Conservation (phyloP, 2,888 invertebrate species). For the Girardia tigrina region DNA sequence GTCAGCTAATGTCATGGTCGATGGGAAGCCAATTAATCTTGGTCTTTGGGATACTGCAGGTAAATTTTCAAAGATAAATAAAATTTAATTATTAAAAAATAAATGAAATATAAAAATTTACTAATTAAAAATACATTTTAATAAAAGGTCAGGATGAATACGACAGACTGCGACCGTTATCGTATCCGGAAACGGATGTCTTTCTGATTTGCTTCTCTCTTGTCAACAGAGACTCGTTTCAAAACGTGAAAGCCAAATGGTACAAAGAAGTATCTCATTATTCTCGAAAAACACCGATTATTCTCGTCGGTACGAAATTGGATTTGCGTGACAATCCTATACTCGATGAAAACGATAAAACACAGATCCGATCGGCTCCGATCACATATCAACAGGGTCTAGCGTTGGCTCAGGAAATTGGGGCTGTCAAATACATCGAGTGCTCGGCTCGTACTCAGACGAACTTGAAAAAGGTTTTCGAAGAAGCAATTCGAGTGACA, state of each 20-base stretch:
- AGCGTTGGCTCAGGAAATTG: neutral
- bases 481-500: neutral
- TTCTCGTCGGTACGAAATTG: neutral
- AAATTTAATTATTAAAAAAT: neutral
- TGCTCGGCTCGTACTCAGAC: neutral
- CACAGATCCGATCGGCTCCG: neutral
- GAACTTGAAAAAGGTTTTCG: neutral
- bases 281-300: neutral
- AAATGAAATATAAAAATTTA: neutral
- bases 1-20: conserved; percentile 25
- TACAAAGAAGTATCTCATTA: conserved; percentile 14
- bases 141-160: neutral
- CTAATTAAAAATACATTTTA: neutral
- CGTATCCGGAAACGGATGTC: neutral
- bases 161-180: neutral
- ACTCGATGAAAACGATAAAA: neutral
- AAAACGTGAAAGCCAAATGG: neutral
- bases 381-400: conserved; percentile 10
- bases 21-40: conserved; percentile 27
- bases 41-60: conserved; percentile 30
- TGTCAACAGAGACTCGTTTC: neutral
- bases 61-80: neutral
- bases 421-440: conserved; percentile 6
- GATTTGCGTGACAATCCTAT: neutral
- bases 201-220: conserved; percentile 13